Conservation (phyloP, 2,797 vertebrate genomes). For the Podargus strigoides region DNA sequence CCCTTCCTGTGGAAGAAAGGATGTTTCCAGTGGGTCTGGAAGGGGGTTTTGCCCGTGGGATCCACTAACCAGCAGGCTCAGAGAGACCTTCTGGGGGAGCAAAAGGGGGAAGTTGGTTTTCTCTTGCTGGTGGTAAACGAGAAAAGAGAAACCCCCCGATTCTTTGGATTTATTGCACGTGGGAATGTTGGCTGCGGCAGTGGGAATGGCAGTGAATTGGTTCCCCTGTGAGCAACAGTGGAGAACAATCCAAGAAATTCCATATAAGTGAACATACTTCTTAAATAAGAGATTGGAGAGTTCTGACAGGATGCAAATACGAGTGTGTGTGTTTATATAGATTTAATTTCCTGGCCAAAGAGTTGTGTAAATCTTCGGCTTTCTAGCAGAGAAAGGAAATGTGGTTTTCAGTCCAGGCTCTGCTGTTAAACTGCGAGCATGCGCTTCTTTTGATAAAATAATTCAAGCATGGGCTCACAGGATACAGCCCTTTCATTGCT, state of each 20-base stretch:
- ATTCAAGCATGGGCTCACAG: not conserved
- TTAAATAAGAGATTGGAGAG: not conserved
- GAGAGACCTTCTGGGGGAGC: accelerated
- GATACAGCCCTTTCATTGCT: accelerated
- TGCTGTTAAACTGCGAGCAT: not conserved
- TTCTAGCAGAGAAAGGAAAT: not conserved
- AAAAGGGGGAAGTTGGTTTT: not conserved
- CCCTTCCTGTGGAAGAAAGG: accelerated
- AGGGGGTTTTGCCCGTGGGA: no score
- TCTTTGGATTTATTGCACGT: not conserved
- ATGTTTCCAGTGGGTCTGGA: not conserved
- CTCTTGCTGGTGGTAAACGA: not conserved
- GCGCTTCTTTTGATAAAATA: not conserved
- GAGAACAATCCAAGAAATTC: not conserved
- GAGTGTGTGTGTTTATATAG: not conserved
- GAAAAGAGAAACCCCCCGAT: not conserved
- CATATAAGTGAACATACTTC: accelerated
- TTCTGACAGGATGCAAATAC: not conserved
- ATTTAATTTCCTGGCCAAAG: not conserved
- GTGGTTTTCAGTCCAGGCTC: not conserved
- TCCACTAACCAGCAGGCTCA: not conserved
- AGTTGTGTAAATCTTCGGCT: not conserved
- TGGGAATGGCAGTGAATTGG: not conserved
- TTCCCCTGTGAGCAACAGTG: not conserved
- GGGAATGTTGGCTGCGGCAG: not conserved